A percentile compares a stretch with the other conserved stretches of the same genome.
phyloP scores from a whole-genome alignment of 2,888 invertebrate species.

The Andrena flavipes region DNA sequence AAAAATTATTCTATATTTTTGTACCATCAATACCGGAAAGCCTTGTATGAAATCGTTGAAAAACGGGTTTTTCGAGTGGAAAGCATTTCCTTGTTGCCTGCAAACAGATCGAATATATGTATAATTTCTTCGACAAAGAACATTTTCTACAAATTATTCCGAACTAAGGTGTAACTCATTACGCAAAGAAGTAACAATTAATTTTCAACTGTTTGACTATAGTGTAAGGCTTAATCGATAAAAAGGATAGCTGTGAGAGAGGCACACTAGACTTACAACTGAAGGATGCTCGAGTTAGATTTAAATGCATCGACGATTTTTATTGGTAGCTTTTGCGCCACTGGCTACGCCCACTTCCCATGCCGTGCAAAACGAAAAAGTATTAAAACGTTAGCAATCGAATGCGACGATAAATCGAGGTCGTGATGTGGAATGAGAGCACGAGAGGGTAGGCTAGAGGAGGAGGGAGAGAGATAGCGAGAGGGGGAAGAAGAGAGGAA shows the following conservation, averaged over 20 bases:
- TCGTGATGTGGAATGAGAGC: constrained; percentile 1
- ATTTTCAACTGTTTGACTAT: background rate
- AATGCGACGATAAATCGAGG: constrained; percentile 52
- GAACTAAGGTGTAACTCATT: no score
- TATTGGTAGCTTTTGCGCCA: constrained; percentile 22
- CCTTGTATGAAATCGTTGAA: no score
- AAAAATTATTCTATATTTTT: no score
- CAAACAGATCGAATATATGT: no score
- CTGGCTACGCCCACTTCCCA: constrained; percentile 21
- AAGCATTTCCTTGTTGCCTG: no score
- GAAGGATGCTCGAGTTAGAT: constrained; percentile 26
- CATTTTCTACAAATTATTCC: no score
- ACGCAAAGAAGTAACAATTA: background rate
- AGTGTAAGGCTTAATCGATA: constrained; percentile 11
- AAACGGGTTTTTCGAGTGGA: no score
- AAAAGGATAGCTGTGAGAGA: constrained; percentile 1
- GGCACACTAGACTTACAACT: constrained; percentile 7
- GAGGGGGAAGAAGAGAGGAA: background rate
- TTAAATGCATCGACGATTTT: constrained; percentile 41
- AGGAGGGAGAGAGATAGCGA: background rate
- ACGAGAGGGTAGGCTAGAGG: background rate
- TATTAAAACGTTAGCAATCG: constrained; percentile 61
- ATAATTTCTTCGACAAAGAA: no score
- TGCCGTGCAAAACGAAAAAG: constrained; percentile 34
- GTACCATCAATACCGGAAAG: no score